Percentiles rank a stretch among this genome's conserved stretches.
phyloP scores from a whole-genome alignment of 2,797 vertebrate species.

The Megalops cyprinoides region DNA sequence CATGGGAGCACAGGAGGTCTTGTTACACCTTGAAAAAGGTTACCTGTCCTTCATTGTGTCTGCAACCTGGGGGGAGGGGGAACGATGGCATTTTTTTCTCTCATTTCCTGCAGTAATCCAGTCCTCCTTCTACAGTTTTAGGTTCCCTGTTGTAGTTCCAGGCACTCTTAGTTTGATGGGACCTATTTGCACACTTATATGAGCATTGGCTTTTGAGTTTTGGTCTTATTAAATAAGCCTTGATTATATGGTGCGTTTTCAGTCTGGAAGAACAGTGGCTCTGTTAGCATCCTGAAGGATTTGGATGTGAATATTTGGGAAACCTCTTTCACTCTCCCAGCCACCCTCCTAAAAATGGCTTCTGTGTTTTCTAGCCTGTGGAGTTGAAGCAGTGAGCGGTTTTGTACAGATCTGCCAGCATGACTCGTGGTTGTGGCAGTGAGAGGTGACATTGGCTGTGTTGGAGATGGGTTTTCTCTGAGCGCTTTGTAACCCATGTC shows the following conservation, averaged over 20 bases:
- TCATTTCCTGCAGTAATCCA: background rate
- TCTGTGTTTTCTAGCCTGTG: background rate
- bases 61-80: constrained; percentile 18
- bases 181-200: background rate
- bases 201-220: background rate
- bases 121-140: background rate
- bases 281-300: background rate
- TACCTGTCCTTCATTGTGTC: no score
- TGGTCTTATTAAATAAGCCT: constrained; percentile 7
- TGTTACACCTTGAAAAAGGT: constrained; percentile 17
- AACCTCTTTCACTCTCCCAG: background rate
- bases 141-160: background rate
- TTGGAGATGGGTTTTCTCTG: background rate
- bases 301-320: background rate
- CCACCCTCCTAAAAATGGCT: background rate
- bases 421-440: background rate
- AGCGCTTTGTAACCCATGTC: background rate
- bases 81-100: background rate
- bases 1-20: background rate
- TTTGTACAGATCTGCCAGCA: background rate
- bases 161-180: background rate
- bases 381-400: background rate
- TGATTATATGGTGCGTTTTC: constrained; percentile 9
- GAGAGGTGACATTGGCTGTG: background rate
- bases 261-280: background rate